These are phyloP conservation scores for Encarsia formosa DNA, from an alignment of 2,888 invertebrate genomes.

Conservation along the genomic window DNA sequence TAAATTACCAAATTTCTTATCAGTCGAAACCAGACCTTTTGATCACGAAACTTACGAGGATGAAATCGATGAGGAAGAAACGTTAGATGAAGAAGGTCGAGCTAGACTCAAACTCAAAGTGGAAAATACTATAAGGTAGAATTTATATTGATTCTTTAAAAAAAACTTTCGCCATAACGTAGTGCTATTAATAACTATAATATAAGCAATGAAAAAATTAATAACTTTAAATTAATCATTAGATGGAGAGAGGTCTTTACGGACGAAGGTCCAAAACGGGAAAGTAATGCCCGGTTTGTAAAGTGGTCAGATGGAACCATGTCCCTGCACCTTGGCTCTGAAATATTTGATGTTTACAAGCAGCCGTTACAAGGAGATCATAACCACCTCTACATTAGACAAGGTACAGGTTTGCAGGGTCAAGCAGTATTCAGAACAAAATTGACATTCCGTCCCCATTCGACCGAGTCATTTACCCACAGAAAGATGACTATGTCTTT, in stretches of 20 bases:
- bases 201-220: too few relatives aligned
- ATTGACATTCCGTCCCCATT: conserved; percentile 95
- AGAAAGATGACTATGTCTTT: conserved; percentile 97
- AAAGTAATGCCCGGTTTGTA: conserved; percentile 93
- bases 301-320: conserved; percentile 98
- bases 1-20: conserved; percentile 96
- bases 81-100: conserved; percentile 94
- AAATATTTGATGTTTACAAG: conserved; percentile 96
- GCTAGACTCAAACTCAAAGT: conserved; percentile 89
- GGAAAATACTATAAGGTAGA: conserved; percentile 86
- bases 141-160: background rate
- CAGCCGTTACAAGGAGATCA: conserved; percentile 92
- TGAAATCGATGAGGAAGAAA: conserved; percentile 98
- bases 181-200: too few relatives aligned
- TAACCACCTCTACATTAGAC: conserved; percentile 95
- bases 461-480: conserved; percentile 98
- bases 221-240: too few relatives aligned
- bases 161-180: background rate
- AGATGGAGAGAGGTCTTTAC: conserved; percentile 74
- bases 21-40: conserved; percentile 95
- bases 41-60: conserved; percentile 94
- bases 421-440: conserved; percentile 97
- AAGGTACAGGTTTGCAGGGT: conserved; percentile 96
- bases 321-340: conserved; percentile 93
- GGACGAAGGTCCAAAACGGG: conserved; percentile 75